phyloP scores from a whole-genome alignment of 2,797 vertebrate species.

The Coregonus sp. region DNA sequence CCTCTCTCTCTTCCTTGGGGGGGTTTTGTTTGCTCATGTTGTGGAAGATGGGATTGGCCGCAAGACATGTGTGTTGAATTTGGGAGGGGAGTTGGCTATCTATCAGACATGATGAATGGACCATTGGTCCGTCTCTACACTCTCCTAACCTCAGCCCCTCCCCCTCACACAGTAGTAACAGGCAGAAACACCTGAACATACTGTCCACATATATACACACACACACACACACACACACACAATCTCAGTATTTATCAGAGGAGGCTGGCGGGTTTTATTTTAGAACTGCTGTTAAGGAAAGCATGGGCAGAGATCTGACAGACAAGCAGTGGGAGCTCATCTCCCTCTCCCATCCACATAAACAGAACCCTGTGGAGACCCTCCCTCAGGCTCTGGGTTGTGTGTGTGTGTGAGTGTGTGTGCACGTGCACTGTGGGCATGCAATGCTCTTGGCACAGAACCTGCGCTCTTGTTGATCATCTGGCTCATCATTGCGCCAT shows the following conservation, averaged over 20 bases:
- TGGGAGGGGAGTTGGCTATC: slow-evolving; percentile 16
- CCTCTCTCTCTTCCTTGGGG: background rate
- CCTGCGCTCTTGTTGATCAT: slow-evolving; percentile 13
- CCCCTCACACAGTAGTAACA: slow-evolving; percentile 2
- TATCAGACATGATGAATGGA: slow-evolving; percentile 31
- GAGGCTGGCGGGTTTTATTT: slow-evolving; percentile 16
- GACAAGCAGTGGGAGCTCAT: slow-evolving; percentile 17
- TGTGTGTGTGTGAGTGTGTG: background rate
- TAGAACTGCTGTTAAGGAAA: slow-evolving; percentile 15
- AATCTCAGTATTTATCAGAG: slow-evolving; percentile 55
- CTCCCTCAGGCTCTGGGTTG: background rate
- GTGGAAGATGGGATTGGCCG: background rate
- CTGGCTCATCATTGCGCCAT: background rate
- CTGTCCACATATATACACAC: background rate
- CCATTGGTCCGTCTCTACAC: slow-evolving; percentile 17
- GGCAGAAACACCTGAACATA: no score
- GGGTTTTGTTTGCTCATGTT: slow-evolving; percentile 4
- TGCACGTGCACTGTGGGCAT: background rate
- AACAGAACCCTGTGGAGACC: background rate
- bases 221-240: slow-evolving; percentile 5
- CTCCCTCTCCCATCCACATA: slow-evolving; percentile 9
- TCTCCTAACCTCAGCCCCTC: background rate
- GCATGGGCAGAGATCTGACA: slow-evolving; percentile 18
- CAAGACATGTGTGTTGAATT: background rate
- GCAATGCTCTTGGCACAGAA: background rate